Evolutionary conservation across 2,797 vertebrate genomes (phyloP).

Genomic region (Ceryle rudis): DNA sequence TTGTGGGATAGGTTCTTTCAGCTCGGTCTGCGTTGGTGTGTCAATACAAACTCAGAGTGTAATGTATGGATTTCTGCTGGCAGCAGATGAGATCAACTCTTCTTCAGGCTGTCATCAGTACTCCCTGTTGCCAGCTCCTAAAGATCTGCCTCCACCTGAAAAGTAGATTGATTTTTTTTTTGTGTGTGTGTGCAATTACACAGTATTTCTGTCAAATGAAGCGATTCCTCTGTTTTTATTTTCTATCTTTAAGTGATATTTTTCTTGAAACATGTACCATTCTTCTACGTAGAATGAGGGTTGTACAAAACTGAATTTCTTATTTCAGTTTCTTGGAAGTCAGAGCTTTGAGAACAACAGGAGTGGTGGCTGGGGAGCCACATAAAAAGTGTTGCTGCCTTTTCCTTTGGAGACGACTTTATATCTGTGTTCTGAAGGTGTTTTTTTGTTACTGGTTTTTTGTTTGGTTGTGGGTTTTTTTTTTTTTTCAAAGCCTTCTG

Average conservation of each 20-base stretch:
- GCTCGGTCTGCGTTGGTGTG: not conserved
- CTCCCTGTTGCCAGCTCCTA: slow-evolving; percentile 4
- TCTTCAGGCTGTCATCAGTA: not conserved
- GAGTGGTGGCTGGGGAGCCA: not conserved
- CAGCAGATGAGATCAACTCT: not conserved
- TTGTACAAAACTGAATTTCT: not conserved
- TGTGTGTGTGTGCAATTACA: not conserved
- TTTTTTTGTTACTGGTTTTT: too few species aligned
- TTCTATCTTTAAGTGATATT: not conserved
- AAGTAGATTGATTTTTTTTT: not conserved
- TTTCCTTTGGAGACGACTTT: slow-evolving; percentile 7
- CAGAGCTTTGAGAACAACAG: not conserved
- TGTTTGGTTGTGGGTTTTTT: not conserved
- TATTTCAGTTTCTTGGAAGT: slow-evolving; percentile 10
- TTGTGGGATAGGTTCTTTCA: not conserved
- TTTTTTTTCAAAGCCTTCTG: slow-evolving; percentile 8
- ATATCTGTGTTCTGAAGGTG: not conserved
- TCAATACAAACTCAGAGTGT: not conserved
- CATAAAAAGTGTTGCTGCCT: slow-evolving; percentile 5
- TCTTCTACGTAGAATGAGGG: not conserved
- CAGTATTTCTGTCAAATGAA: slow-evolving; percentile 1
- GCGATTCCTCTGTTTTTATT: slow-evolving; percentile 17
- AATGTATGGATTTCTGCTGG: slow-evolving; percentile 13
- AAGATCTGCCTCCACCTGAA: not conserved
- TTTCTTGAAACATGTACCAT: not conserved